Base-by-base conservation (phyloP, 2,888 invertebrate genomes). In the Melipona beecheii region DNA sequence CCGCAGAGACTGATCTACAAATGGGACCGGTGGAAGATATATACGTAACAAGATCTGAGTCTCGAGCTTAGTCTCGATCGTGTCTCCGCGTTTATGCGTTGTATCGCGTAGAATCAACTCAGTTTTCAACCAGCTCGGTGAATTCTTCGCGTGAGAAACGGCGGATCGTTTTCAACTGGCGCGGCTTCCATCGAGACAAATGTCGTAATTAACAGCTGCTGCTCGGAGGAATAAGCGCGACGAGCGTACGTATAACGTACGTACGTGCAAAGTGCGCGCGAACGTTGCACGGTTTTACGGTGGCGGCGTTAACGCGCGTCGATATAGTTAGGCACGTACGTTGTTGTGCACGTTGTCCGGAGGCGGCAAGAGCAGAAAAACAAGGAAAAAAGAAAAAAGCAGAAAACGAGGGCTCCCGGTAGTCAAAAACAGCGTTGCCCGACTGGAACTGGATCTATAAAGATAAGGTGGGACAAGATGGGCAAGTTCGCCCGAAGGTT, bases 401-500 rank as follows among this genome's bases (percentile, higher is more conserved):
- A 31, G 65, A 73, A 75, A 72, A 75, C 58, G 71, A 66, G 21
- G 0, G 49, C 52, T 27, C 27, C 75, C 77, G 71, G 85, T 85
- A 85, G 85, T 83, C 76, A 31, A 80, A 78, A 74, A 78, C 71
- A 66, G 62, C 78, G 72, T 43, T 43, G 24, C 75, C 81, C 64
- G 64, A 71, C 66, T 69, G 72, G 81, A 79, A 88, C 85, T 81
- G 85, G 80, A 78, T 73, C 85, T 87, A 77, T 82, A 82, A 78
- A 88, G 87, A 87, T 88, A 87, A 89, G 43, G 43, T 1, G 43
- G 1, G 9, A 43, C 43, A n/a, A n/a, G 70, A 58, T 65, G 43
- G 73, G 66, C 31, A 50, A 11, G 68, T 19, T 27, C 69, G 54
- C 36, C 4, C 65, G 71, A 24, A 43, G 43, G 77, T 75, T 72